phyloP scores from a whole-genome alignment of 2,113 vertebrate species.

The Piliocolobus tephrosceles region DNA sequence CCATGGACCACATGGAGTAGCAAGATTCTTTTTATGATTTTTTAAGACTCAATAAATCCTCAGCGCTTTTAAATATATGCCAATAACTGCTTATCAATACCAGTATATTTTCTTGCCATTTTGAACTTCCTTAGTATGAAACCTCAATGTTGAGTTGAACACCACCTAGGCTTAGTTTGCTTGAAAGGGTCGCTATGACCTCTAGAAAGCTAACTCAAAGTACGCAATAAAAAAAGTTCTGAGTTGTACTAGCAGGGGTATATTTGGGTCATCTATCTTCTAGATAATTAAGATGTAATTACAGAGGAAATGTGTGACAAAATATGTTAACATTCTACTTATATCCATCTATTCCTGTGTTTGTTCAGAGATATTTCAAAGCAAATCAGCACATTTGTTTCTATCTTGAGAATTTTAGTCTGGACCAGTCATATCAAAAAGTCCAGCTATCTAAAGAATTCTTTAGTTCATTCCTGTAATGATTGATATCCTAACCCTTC shows the following conservation, averaged over 20 bases:
- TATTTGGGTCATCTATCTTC: conserved; percentile 23
- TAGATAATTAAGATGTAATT: conserved; percentile 18
- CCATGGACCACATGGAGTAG: neutral
- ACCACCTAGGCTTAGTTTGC: conserved; percentile 6
- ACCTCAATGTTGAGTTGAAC: neutral
- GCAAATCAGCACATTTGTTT: conserved; percentile 42
- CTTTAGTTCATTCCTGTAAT: conserved; percentile 46
- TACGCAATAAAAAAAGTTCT: conserved; percentile 7
- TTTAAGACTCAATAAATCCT: conserved; percentile 6
- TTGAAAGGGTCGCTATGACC: conserved; percentile 24
- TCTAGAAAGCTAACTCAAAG: conserved; percentile 51
- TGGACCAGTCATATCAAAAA: conserved; percentile 36
- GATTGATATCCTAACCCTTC: conserved; percentile 66
- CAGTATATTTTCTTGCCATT: neutral
- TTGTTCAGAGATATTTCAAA: conserved; percentile 39
- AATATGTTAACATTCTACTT: conserved; percentile 18
- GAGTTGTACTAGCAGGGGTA: neutral
- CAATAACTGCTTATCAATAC: conserved; percentile 18
- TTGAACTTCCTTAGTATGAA: conserved; percentile 48
- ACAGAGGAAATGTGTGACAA: conserved; percentile 9
- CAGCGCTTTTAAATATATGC: neutral
- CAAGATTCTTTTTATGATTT: neutral
- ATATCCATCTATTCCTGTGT: neutral
- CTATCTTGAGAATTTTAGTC: conserved; percentile 36
- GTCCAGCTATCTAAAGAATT: conserved; percentile 1